Percentiles rank a stretch among this genome's conserved stretches.
Conservation (phyloP, 2,888 invertebrate species). For the Blastobasis adustella region DNA sequence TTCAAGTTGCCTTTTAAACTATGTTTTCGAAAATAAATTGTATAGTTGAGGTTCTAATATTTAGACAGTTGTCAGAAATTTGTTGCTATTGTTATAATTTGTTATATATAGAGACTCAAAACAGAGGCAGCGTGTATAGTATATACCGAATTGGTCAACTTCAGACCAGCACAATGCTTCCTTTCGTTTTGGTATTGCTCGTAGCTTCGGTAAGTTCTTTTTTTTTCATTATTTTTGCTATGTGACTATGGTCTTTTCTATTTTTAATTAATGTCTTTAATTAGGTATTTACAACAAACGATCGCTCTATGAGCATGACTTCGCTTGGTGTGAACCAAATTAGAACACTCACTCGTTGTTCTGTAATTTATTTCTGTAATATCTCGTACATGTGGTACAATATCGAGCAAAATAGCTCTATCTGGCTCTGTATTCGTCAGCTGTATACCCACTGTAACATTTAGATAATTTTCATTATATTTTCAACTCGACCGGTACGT, state of each 20-base stretch:
- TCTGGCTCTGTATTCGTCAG: too few species aligned
- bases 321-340: too few species aligned
- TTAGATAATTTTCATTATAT: too few species aligned
- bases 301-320: too few species aligned
- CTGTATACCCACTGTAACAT: too few species aligned
- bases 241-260: background rate
- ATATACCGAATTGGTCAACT: constrained; percentile 56
- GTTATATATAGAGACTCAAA: constrained; percentile 50
- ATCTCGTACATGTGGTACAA: too few species aligned
- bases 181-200: constrained; percentile 47
- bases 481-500: too few species aligned
- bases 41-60: constrained; percentile 14
- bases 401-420: too few species aligned
- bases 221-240: constrained; percentile 2
- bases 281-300: too few species aligned
- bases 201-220: constrained; percentile 49
- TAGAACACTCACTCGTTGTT: too few species aligned
- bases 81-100: constrained; percentile 27
- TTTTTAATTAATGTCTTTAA: too few species aligned
- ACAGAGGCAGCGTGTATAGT: constrained; percentile 47
- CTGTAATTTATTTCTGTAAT: too few species aligned
- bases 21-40: background rate
- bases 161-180: constrained; percentile 58
- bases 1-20: background rate
- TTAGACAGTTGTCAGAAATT: constrained; percentile 42